These are phyloP conservation scores for Cataglyphis livida DNA, from an alignment of 2,888 invertebrate species.

Conservation along the genomic window DNA sequence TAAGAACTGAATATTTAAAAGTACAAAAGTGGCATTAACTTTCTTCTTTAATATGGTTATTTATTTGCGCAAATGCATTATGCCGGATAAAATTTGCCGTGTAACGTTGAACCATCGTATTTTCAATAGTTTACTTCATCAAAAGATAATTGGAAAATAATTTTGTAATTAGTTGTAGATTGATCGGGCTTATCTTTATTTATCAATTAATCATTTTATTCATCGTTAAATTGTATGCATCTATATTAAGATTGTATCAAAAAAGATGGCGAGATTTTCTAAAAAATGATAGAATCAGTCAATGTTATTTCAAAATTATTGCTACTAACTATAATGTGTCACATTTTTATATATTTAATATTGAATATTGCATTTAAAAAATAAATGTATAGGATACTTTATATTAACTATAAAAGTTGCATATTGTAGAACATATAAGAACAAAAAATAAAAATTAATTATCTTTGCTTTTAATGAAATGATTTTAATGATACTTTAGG, in stretches of 20 bases:
- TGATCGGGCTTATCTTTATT: neutral
- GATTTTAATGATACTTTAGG: neutral
- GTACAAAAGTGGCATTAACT: constrained; percentile 35
- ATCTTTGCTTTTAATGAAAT: neutral
- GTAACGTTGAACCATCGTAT: neutral
- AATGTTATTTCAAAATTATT: neutral
- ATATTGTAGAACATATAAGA: neutral
- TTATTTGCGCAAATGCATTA: constrained; percentile 6
- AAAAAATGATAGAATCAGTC: neutral
- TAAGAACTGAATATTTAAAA: constrained; percentile 37
- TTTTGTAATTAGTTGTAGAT: neutral
- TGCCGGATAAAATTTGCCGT: neutral
- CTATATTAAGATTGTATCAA: neutral
- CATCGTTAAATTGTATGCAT: neutral
- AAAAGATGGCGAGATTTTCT: neutral
- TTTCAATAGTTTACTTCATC: neutral
- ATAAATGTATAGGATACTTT: neutral
- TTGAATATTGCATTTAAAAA: neutral
- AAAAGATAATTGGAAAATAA: constrained; percentile 12
- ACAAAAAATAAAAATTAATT: neutral
- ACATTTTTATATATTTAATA: neutral
- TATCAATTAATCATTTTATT: constrained; percentile 14
- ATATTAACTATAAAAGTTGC: neutral
- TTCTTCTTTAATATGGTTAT: neutral
- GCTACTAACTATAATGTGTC: neutral